Percentiles rank a stretch among this genome's conserved stretches.
These are phyloP conservation scores for Celastrina argiolus DNA, from an alignment of 2,888 invertebrate species.

Conservation along the genomic window DNA sequence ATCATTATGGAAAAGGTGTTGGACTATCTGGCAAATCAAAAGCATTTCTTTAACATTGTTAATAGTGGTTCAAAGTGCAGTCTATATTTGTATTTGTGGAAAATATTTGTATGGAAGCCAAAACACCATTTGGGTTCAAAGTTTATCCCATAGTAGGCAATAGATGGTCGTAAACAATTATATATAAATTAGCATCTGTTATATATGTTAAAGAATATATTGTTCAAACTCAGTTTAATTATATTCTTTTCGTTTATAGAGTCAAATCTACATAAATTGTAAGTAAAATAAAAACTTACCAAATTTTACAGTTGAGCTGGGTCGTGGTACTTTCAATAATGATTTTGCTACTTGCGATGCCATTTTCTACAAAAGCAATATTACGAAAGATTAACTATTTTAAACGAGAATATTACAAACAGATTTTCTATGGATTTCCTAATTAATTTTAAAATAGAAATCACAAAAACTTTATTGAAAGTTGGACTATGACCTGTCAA, in stretches of 20 bases:
- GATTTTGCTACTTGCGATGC: constrained; percentile 70
- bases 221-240: background rate
- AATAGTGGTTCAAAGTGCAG: constrained; percentile 1
- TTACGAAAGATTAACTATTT: background rate
- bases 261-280: background rate
- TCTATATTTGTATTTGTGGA: constrained; percentile 7
- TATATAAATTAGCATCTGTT: background rate
- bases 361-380: constrained; percentile 42
- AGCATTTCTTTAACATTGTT: background rate
- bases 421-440: background rate
- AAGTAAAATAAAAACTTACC: constrained; percentile 43
- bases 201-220: background rate
- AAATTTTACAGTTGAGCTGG: constrained; percentile 61
- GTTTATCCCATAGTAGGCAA: constrained; percentile 31
- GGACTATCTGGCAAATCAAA: background rate
- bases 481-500: constrained; percentile 72
- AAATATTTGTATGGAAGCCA: constrained; percentile 7
- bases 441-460: background rate
- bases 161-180: background rate
- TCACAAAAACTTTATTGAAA: constrained; percentile 45
- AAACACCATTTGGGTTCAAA: constrained; percentile 35
- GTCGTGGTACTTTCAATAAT: constrained; percentile 56
- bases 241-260: too few relatives aligned
- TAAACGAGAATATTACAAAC: constrained; percentile 36
- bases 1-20: background rate